These are phyloP conservation scores for Sinopyrophorus schimmeli DNA, from an alignment of 2,888 invertebrate genomes.

Conservation along the genomic window DNA sequence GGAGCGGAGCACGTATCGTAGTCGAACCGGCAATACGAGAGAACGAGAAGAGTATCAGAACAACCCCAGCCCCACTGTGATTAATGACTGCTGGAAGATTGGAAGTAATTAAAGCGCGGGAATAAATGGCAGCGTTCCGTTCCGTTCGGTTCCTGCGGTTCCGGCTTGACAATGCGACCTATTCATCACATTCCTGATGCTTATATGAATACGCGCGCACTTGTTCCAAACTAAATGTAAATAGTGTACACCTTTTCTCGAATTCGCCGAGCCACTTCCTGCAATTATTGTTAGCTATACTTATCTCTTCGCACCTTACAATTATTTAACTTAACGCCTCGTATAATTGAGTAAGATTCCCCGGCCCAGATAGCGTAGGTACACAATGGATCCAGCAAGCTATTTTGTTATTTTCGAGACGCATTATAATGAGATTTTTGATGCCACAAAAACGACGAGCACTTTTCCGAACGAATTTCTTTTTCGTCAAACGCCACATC, in stretches of 20 bases:
- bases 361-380: no score
- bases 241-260: neutral
- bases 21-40: slow-evolving; percentile 26
- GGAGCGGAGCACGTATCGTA: no score
- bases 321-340: slow-evolving; percentile 11
- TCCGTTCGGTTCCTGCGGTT: slow-evolving; percentile 55
- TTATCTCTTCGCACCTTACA: slow-evolving; percentile 11
- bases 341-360: slow-evolving; percentile 9
- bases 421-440: no score
- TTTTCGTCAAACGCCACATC: no score
- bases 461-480: no score
- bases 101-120: slow-evolving; percentile 58
- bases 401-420: no score
- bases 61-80: slow-evolving; percentile 45
- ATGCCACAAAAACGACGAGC: no score
- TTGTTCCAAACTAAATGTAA: slow-evolving; percentile 16
- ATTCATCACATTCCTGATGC: slow-evolving; percentile 33
- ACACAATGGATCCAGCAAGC: no score
- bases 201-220: slow-evolving; percentile 28
- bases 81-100: slow-evolving; percentile 58
- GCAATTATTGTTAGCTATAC: slow-evolving; percentile 14
- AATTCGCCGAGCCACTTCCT: slow-evolving; percentile 12
- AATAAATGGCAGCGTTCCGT: slow-evolving; percentile 56
- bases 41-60: slow-evolving; percentile 36
- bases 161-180: slow-evolving; percentile 51